A percentile compares a stretch with the other conserved stretches of the same genome.
These are phyloP conservation scores for Hypomecis punctinalis DNA, from an alignment of 2,888 invertebrate species.

Conservation along the genomic window DNA sequence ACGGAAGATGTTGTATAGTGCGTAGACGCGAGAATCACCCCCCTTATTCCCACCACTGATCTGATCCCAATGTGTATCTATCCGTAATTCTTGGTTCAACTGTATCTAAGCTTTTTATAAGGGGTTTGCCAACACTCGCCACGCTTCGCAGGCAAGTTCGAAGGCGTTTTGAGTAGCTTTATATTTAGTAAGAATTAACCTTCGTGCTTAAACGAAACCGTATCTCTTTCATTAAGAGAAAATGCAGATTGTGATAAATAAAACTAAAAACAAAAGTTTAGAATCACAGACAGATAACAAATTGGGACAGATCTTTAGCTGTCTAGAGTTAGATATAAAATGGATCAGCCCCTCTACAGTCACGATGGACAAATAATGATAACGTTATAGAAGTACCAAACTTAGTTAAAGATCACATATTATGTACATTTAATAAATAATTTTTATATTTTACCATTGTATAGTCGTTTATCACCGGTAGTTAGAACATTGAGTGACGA, in stretches of 20 bases:
- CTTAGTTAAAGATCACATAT: slow-evolving; percentile 83
- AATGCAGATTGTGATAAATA: too few species aligned
- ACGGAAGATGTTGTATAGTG: slow-evolving; percentile 55
- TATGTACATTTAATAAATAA: slow-evolving; percentile 83
- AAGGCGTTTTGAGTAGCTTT: too few species aligned
- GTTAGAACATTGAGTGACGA: slow-evolving; percentile 71
- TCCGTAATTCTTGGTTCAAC: slow-evolving; percentile 10
- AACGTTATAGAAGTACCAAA: slow-evolving; percentile 82
- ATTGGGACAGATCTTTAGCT: slow-evolving; percentile 49
- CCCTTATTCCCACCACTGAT: slow-evolving; percentile 70
- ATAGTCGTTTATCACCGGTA: slow-evolving; percentile 80
- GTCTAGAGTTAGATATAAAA: slow-evolving; percentile 71
- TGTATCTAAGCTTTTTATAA: not conserved
- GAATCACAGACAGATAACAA: slow-evolving; percentile 24
- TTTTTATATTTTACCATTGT: slow-evolving; percentile 84
- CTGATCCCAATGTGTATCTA: slow-evolving; percentile 10
- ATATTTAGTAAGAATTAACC: too few species aligned
- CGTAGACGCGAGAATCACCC: slow-evolving; percentile 64
- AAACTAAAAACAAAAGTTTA: not conserved
- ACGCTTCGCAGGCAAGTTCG: too few species aligned
- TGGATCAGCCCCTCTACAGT: slow-evolving; percentile 59
- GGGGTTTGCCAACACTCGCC: too few species aligned
- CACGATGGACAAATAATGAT: slow-evolving; percentile 69
- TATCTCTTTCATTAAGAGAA: too few species aligned
- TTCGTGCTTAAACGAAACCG: too few species aligned